Evolutionary conservation across 1,140 invertebrate genomes (phyloP), one percentile per base, ranked within the genome.

Genomic region (Zaprionus ornatus): DNA sequence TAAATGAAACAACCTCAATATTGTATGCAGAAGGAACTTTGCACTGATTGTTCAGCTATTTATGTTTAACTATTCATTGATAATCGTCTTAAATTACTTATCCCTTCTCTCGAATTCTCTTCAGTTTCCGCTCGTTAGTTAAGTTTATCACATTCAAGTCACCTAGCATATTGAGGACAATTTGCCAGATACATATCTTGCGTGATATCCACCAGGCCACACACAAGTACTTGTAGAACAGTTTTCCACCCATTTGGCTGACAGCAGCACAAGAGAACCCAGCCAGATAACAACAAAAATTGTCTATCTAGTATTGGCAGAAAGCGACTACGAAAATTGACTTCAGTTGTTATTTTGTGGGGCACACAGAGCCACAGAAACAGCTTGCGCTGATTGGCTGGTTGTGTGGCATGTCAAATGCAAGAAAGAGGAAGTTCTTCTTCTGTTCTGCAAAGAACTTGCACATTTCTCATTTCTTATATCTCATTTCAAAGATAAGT

Each of bases 401-500:
- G 37, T 19, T 45, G 40, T 45, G 23, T 88, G 80, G 84, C 85
- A 87, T 88, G 84, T 87, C 84, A 87, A 87, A 88, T 87, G 84
- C 84, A 84, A 88, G 40, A 32, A 32, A 32, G 37, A 32, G 37
- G 40, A 45, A 45, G 6, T 45, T 45, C 40, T 45, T 45, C 40
- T 17, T n/a, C n/a, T 37, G 12, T 9, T 45, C 40, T 42, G 2
- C 6, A 42, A 19, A 80, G 37, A 66, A 79, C 67, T 75, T 50
- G 56, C 27, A 59, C 68, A 74, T 70, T 71, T 60, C 64, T 56
- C 71, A 57, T 66, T 77, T 72, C 55, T 27, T 60, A 74, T 66
- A 67, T 59, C 63, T 57, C 72, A 62, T 66, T 77, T 73, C 61
- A 63, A 52, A 78, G 80, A 87, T 88, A 88, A 84, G 80, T 87